Conservation (phyloP, 2,797 vertebrate genomes). For the Myotis planiceps region DNA sequence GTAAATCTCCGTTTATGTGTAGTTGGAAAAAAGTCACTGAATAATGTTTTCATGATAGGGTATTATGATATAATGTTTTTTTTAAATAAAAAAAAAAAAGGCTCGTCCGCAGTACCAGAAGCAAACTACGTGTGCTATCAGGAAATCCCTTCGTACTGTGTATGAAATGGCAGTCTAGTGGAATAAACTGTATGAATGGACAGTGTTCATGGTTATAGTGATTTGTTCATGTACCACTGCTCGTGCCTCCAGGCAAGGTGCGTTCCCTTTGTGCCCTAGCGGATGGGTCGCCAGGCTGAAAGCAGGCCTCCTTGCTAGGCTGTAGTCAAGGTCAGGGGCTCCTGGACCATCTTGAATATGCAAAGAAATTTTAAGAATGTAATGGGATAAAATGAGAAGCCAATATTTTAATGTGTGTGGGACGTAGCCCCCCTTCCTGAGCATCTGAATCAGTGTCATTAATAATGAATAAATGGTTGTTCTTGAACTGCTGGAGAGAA, state of each 20-base stretch:
- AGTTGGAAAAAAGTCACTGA: conserved; percentile 75
- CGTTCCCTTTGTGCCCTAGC: not conserved
- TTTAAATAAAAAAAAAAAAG: conserved; percentile 41
- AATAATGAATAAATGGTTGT: not conserved
- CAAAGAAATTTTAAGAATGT: not conserved
- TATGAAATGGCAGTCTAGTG: conserved; percentile 88
- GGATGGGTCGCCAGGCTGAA: not conserved
- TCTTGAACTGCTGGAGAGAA: not conserved
- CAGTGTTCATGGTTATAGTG: conserved; percentile 48
- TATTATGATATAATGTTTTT: conserved; percentile 84
- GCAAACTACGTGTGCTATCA: conserved; percentile 84
- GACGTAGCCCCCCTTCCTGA: not conserved
- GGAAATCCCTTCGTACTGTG: conserved; percentile 87
- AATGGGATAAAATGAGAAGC: not conserved
- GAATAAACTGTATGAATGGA: conserved; percentile 87
- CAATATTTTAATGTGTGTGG: not conserved
- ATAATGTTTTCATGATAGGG: conserved; percentile 86
- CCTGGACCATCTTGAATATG: not conserved
- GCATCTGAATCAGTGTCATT: not conserved
- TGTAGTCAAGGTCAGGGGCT: not conserved
- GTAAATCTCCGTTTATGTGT: conserved; percentile 86
- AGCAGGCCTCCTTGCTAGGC: not conserved
- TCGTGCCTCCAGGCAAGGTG: not conserved
- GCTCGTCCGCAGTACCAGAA: conserved; percentile 84
- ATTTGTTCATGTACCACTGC: not conserved